These are phyloP conservation scores for Agrypnia vestita DNA, from an alignment of 1,140 invertebrate species.

Conservation along the genomic window DNA sequence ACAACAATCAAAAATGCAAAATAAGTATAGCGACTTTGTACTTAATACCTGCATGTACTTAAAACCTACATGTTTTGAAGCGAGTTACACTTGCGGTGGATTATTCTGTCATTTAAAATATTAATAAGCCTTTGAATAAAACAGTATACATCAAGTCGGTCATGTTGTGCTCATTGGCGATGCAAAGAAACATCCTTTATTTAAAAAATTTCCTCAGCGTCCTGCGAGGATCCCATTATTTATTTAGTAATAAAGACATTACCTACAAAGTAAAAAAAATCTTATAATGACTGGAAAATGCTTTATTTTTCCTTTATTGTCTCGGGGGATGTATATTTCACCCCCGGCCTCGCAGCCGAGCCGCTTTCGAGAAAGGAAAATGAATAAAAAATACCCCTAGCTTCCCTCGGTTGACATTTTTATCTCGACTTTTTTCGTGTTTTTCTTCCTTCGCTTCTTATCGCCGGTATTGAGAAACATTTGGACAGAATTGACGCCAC, in stretches of 20 bases:
- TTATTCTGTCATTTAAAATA: too few species aligned
- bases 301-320: not conserved
- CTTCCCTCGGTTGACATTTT: not conserved
- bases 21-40: too few species aligned
- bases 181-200: too few species aligned
- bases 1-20: too few species aligned
- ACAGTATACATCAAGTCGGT: too few species aligned
- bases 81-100: too few species aligned
- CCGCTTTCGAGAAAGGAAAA: not conserved
- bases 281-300: not conserved
- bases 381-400: conserved; percentile 5
- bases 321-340: conserved; percentile 2
- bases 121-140: too few species aligned
- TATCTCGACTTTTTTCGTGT: not conserved
- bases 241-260: conserved; percentile 6
- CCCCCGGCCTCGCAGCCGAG: not conserved
- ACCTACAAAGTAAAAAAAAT: not conserved
- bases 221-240: not conserved
- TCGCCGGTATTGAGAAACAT: not conserved
- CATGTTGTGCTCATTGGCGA: too few species aligned
- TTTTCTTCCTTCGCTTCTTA: not conserved
- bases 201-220: too few species aligned
- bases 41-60: too few species aligned
- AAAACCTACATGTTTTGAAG: too few species aligned
- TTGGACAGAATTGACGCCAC: not conserved